Conservation (phyloP, 1,140 invertebrate genomes). For the Camponotus pennsylvanicus region DNA sequence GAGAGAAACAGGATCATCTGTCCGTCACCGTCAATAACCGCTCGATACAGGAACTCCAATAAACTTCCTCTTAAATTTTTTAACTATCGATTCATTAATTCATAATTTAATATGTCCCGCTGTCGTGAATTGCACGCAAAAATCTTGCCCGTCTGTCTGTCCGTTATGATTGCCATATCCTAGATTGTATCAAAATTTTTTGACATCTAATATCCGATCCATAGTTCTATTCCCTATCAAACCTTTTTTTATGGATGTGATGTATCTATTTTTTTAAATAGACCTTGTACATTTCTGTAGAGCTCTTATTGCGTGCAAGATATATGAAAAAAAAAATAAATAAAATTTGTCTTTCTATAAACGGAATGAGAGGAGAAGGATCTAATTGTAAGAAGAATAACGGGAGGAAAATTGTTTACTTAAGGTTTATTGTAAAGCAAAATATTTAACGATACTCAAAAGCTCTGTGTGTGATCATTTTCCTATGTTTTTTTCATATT, state of each 20-base stretch:
- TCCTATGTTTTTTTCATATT: not conserved
- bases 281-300: conserved; percentile 35
- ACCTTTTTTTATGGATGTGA: conserved; percentile 42
- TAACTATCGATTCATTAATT: conserved; percentile 60
- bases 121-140: conserved; percentile 64
- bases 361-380: conserved; percentile 49
- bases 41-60: conserved; percentile 58
- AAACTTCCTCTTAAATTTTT: conserved; percentile 47
- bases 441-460: conserved; percentile 75
- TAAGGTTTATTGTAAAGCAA: conserved; percentile 79
- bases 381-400: conserved; percentile 52
- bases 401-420: conserved; percentile 64
- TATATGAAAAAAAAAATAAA: conserved; percentile 9
- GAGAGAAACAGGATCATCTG: conserved; percentile 61
- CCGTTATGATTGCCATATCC: conserved; percentile 25
- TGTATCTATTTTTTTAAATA: conserved; percentile 29
- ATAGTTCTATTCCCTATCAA: conserved; percentile 25
- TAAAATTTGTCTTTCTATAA: conserved; percentile 42
- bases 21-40: conserved; percentile 65
- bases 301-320: conserved; percentile 38
- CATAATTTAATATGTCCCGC: conserved; percentile 41
- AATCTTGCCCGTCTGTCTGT: conserved; percentile 56
- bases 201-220: conserved; percentile 41
- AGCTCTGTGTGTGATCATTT: conserved; percentile 72
- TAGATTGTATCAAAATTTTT: conserved; percentile 40